Conservation (phyloP, 1,140 invertebrate species). For the Calliphora vicina region DNA sequence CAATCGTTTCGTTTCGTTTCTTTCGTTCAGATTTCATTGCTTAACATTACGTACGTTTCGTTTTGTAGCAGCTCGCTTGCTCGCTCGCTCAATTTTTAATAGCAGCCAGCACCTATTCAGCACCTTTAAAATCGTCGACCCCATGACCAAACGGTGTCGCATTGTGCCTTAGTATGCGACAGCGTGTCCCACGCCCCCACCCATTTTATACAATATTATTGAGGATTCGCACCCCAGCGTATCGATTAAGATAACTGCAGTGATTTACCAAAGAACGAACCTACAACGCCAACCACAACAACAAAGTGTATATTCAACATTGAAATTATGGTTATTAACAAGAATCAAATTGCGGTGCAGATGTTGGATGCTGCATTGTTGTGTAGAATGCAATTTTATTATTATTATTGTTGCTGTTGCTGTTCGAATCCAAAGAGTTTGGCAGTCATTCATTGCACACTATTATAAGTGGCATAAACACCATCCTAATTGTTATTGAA, state of each 20-base stretch:
- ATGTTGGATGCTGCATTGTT: conserved; percentile 14
- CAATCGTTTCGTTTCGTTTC: neutral
- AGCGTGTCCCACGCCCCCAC: conserved; percentile 30
- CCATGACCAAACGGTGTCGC: conserved; percentile 33
- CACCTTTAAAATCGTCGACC: conserved; percentile 18
- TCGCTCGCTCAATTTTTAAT: neutral
- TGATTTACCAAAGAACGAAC: conserved; percentile 18
- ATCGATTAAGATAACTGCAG: conserved; percentile 35
- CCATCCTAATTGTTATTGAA: conserved; percentile 34
- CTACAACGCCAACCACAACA: conserved; percentile 17
- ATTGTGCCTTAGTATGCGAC: conserved; percentile 7
- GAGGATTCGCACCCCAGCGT: conserved; percentile 23
- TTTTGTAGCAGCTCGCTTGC: neutral
- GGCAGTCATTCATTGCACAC: conserved; percentile 28
- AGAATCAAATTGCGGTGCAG: conserved; percentile 58
- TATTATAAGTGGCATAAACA: conserved; percentile 34
- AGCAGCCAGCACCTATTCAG: neutral
- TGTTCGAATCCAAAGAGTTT: neutral
- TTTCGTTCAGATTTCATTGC: neutral
- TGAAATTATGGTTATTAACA: conserved; percentile 62
- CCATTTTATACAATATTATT: conserved; percentile 22
- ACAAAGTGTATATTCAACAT: conserved; percentile 62
- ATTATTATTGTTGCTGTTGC: neutral
- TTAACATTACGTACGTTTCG: neutral
- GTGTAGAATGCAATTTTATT: conserved; percentile 22